Evolutionary conservation across 1,140 invertebrate genomes (phyloP), one percentile per base, ranked within the genome.

Genomic region (Theocolax elegans): DNA sequence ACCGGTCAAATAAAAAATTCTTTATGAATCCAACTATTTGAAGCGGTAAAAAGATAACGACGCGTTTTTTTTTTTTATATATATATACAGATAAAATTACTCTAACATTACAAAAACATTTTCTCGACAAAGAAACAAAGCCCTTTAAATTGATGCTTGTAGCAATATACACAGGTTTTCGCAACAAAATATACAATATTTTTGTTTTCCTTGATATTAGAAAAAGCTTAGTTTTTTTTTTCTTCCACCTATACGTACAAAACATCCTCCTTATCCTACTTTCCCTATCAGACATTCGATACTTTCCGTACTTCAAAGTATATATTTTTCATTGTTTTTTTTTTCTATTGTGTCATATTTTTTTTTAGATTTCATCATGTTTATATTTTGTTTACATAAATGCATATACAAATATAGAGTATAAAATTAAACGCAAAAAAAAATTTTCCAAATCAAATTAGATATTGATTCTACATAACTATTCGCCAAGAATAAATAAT

Each of bases 101-200:
- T 48, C 21, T 58, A 42, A 70, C 21, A 64, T 63, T 58, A 56
- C 40, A 64, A 70, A 70, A 63, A 9, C 51, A 15, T 46, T 60
- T 53, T 40, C 63, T 8, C n/a, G n/a, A n/a, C n/a, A n/a, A n/a
- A n/a, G 67, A 44, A 63, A 62, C 29, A 31, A 63, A 69, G 58
- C 44, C 44, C 40, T 53, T 58, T 49, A 64, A 64, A 70, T 25
- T 49, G 29, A 35, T 70, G 51, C 23, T 56, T n/a, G 31, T 48
- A 53, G 64, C 71, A 76, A 75, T 76, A 27, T 78, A 76, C 75
- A 78, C 49, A 68, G 44, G 44, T 67, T 49, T 31, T 64, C 48
- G 75, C 62, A 82, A 81, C 79, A 67, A 74, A 80, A 80, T 81
- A 70, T 81, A 80, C 77, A 80, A 44, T 72, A 63, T 72, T 76